phyloP scores from a whole-genome alignment of 1,140 invertebrate species.

The Pseudomyrmex gracilis region DNA sequence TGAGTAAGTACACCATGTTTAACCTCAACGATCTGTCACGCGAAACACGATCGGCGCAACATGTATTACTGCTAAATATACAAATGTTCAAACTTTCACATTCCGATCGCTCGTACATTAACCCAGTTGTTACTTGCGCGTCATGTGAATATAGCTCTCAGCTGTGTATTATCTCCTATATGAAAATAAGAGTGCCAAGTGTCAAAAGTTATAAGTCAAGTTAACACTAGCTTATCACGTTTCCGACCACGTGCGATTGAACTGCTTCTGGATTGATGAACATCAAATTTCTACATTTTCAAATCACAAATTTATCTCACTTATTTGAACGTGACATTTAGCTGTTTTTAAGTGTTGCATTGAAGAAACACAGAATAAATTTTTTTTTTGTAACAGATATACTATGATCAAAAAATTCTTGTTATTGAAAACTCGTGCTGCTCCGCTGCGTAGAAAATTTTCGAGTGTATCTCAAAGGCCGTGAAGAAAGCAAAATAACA shows the following conservation, averaged over 20 bases:
- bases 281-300: neutral
- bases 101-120: neutral
- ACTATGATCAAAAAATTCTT: too few relatives aligned
- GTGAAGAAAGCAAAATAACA: too few relatives aligned
- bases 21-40: neutral
- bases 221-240: neutral
- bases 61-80: neutral
- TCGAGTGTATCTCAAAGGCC: too few relatives aligned
- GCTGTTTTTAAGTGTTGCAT: too few relatives aligned
- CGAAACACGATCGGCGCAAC: neutral
- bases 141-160: neutral
- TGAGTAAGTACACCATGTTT: constrained; percentile 30
- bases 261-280: too few relatives aligned
- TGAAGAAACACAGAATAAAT: too few relatives aligned
- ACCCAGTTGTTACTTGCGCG: neutral
- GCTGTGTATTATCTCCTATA: neutral
- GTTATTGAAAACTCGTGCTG: too few relatives aligned
- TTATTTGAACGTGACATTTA: too few relatives aligned
- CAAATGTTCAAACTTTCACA: constrained; percentile 36
- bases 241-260: neutral
- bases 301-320: too few relatives aligned
- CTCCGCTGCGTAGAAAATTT: too few relatives aligned
- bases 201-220: constrained; percentile 35
- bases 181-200: neutral
- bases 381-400: too few relatives aligned